Base-by-base conservation (phyloP, 1,140 invertebrate species). In the Archivesica marissinica region DNA sequence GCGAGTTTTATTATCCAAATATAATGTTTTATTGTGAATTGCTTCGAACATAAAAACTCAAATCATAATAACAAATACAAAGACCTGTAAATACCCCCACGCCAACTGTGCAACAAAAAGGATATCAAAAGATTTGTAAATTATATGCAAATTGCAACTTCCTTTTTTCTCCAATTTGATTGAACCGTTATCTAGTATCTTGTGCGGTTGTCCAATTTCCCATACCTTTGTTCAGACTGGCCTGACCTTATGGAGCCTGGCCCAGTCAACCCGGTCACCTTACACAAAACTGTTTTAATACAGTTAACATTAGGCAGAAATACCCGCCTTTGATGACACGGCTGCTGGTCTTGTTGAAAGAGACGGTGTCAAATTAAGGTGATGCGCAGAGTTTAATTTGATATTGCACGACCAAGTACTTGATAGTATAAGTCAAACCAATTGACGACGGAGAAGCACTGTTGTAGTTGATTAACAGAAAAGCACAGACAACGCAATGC, bases 101-200 rank as follows among this genome's bases (percentile, higher is more conserved):
- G 35, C 50, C 15, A n/a, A 52, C 41, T 52, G 41, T 74, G 13
- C 41, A 30, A 25, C 52, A 33, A 33, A 76, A 50, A 50, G 47
- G 44, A 47, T 9, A 59, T 66, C 44, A 59, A 47, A 79, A 28
- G 61, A 68, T 35, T 41, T 50, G 23, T 25, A 54, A 52, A 66
- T 79, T 66, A 44, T 79, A 79, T 79, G 77, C 77, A 79, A 79
- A 79, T 79, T 79, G 77, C 61, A 79, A 50, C 77, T 64, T 50
- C 39, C 17, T 79, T 79, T 28, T 64, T 50, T 35, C 38, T 7
- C 15, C 28, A 35, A 41, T 59, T 38, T 52, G 38, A 44, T 64
- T 50, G 77, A 47, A 79, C 77, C 77, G 77, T 79, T 79, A 79
- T 66, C 38, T 66, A 25, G 38, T 64, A 30, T n/a, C 56, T 23